These are phyloP conservation scores for Drosophila nebulosa DNA, from an alignment of 1,140 invertebrate species.

Conservation along the genomic window DNA sequence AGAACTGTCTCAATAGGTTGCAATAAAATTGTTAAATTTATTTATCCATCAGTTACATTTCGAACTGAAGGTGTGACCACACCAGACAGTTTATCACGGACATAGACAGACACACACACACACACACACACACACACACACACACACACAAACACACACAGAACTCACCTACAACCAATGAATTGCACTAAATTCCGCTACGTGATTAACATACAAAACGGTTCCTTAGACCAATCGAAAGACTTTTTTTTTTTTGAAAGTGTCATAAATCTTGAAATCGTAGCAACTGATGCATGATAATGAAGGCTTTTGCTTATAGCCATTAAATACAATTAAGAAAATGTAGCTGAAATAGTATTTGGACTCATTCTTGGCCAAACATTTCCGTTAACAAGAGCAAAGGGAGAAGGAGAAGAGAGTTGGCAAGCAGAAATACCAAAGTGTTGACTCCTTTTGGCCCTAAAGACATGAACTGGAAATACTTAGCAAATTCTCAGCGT, in stretches of 20 bases:
- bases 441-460: slow-evolving; percentile 45
- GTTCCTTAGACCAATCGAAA: slow-evolving; percentile 25
- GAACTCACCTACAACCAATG: slow-evolving; percentile 41
- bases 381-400: slow-evolving; percentile 18
- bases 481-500: slow-evolving; percentile 18
- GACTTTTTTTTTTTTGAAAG: slow-evolving; percentile 54
- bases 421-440: slow-evolving; percentile 42
- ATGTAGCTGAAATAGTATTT: slow-evolving; percentile 57
- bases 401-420: neutral
- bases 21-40: slow-evolving; percentile 38
- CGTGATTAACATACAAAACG: slow-evolving; percentile 47
- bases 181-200: slow-evolving; percentile 62
- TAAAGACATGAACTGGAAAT: slow-evolving; percentile 50
- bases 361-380: slow-evolving; percentile 18
- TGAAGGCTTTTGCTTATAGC: slow-evolving; percentile 45
- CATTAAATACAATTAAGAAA: slow-evolving; percentile 48
- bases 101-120: slow-evolving; percentile 15
- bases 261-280: slow-evolving; percentile 58
- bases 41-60: slow-evolving; percentile 37
- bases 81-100: slow-evolving; percentile 29
- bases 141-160: no score
- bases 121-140: slow-evolving; percentile 9
- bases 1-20: slow-evolving; percentile 29
- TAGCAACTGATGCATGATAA: slow-evolving; percentile 53
- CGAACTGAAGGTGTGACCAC: slow-evolving; percentile 58